phyloP scores from a whole-genome alignment of 92 coral and sea anemone species.

The Zoanthus sociatus region DNA sequence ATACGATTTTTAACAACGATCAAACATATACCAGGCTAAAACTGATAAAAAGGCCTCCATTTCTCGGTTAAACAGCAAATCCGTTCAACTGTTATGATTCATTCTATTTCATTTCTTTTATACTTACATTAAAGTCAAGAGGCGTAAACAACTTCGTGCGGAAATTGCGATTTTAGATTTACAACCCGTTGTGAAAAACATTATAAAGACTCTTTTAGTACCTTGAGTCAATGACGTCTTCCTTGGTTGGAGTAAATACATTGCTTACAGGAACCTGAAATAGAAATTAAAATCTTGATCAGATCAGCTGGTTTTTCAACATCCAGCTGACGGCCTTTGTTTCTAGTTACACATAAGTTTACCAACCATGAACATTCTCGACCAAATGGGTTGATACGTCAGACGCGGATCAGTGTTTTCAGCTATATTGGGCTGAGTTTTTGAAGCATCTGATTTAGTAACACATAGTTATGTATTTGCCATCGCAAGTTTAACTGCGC shows the following conservation, averaged over 20 bases:
- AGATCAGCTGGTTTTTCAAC: not conserved
- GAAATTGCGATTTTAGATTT: not conserved
- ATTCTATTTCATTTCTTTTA: too few species aligned
- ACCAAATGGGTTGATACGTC: not conserved
- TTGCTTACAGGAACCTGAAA: conserved; percentile 18
- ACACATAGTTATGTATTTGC: too few species aligned
- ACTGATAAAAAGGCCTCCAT: too few species aligned
- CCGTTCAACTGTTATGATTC: too few species aligned
- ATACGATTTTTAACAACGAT: too few species aligned
- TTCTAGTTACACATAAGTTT: not conserved
- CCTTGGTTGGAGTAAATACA: conserved; percentile 25
- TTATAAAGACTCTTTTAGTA: not conserved
- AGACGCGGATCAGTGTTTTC: too few species aligned
- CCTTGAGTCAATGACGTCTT: conserved; percentile 25
- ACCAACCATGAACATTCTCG: not conserved
- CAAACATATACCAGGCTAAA: too few species aligned
- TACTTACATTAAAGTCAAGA: too few species aligned
- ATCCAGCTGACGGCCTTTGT: not conserved
- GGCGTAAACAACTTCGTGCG: too few species aligned
- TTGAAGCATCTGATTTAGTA: not conserved
- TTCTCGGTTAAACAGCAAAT: too few species aligned
- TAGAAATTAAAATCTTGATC: not conserved
- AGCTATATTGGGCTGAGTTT: too few species aligned
- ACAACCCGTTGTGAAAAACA: not conserved
- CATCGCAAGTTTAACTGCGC: not conserved